phyloP scores from a whole-genome alignment of 1,140 invertebrate genomes.

The Octopus bimaculoides region DNA sequence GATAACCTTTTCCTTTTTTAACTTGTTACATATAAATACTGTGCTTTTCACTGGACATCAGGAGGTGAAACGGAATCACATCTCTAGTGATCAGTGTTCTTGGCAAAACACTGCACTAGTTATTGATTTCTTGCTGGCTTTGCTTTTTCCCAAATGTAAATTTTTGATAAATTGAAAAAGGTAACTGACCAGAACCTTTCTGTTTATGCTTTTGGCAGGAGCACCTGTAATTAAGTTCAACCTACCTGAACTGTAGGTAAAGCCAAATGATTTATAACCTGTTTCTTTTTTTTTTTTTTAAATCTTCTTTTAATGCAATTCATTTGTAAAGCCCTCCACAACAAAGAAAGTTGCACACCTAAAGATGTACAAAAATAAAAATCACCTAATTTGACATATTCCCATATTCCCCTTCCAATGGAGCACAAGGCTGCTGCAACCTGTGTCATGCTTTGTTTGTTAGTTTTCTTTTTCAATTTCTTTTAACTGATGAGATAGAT shows the following conservation, averaged over 20 bases:
- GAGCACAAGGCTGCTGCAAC: not conserved
- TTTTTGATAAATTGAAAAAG: not conserved
- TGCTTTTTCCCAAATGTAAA: too few relatives aligned
- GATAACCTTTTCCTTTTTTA: slow-evolving; percentile 12
- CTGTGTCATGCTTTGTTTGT: not conserved
- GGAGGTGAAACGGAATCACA: slow-evolving; percentile 14
- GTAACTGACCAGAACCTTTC: not conserved
- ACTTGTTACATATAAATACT: slow-evolving; percentile 11
- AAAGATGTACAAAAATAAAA: not conserved
- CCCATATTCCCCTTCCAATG: not conserved
- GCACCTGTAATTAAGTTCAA: slow-evolving; percentile 5
- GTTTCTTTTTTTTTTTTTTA: not conserved
- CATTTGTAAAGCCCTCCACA: not conserved
- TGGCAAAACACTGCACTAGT: not conserved
- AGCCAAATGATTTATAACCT: not conserved
- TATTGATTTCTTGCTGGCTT: too few relatives aligned
- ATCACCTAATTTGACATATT: slow-evolving; percentile 6
- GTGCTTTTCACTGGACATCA: slow-evolving; percentile 12
- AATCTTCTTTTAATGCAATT: not conserved
- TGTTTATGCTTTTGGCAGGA: slow-evolving; percentile 7
- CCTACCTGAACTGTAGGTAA: slow-evolving; percentile 3
- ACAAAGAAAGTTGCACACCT: not conserved
- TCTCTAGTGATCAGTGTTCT: not conserved
- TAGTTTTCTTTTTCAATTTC: too few relatives aligned
- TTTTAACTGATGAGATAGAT: too few relatives aligned